Evolutionary conservation across 2,113 vertebrate species (phyloP).

Genomic region (Chaetodon trifascialis): DNA sequence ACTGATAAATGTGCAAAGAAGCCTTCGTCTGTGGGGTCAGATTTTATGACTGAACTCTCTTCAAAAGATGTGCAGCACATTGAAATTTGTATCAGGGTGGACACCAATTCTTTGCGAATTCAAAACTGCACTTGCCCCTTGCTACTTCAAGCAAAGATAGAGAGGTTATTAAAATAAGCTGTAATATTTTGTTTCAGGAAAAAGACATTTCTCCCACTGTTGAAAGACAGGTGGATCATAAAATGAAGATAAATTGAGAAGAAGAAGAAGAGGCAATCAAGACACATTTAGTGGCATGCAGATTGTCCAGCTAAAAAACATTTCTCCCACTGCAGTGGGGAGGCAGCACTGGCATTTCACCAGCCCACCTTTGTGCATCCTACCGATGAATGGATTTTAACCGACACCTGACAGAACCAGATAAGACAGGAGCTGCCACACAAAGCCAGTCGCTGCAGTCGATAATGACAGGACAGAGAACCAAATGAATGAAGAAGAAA

Average conservation of each 20-base stretch:
- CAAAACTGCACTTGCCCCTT: no score
- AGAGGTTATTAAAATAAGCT: no score
- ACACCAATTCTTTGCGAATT: no score
- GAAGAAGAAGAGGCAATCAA: not conserved
- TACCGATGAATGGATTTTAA: constrained; percentile 66
- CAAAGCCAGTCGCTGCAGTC: constrained; percentile 55
- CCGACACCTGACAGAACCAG: constrained; percentile 74
- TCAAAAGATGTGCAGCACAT: no score
- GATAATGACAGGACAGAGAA: constrained; percentile 64
- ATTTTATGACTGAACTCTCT: no score
- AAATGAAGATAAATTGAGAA: constrained; percentile 27
- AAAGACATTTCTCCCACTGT: not conserved
- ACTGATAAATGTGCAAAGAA: no score
- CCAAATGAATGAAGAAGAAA: constrained; percentile 30
- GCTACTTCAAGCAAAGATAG: no score
- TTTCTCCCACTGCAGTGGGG: constrained; percentile 32
- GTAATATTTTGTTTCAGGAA: not conserved
- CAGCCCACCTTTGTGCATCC: constrained; percentile 66
- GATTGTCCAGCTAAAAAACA: constrained; percentile 47
- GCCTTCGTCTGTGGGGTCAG: no score
- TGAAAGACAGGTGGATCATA: not conserved
- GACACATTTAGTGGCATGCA: constrained; percentile 17
- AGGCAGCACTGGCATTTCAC: constrained; percentile 62
- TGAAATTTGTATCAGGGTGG: no score
- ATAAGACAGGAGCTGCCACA: constrained; percentile 74